Percentiles rank a stretch among this genome's conserved stretches.
phyloP scores from a whole-genome alignment of 1,140 invertebrate genomes.

The Samia ricini region DNA sequence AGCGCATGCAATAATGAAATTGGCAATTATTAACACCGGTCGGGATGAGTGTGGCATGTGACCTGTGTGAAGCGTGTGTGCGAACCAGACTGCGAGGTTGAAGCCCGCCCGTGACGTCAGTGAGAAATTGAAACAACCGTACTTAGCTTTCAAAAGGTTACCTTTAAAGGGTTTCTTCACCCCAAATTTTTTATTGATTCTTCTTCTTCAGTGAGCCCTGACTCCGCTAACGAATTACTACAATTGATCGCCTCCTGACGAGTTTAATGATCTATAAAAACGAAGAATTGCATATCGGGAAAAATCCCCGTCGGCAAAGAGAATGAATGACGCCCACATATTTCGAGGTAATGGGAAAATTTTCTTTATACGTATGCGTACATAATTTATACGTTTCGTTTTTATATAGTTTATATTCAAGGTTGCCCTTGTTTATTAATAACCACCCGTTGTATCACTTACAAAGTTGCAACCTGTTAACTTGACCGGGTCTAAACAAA shows the following conservation, averaged over 20 bases:
- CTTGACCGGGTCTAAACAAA: neutral
- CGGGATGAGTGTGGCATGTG: neutral
- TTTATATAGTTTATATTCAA: slow-evolving; percentile 8
- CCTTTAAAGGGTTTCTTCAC: slow-evolving; percentile 18
- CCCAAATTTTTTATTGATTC: slow-evolving; percentile 17
- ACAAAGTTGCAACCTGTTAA: slow-evolving; percentile 13
- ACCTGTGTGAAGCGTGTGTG: neutral
- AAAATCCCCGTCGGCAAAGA: slow-evolving; percentile 13
- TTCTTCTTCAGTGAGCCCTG: neutral
- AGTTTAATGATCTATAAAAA: neutral
- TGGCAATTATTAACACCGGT: slow-evolving; percentile 4
- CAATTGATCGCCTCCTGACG: neutral
- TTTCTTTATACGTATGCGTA: slow-evolving; percentile 20
- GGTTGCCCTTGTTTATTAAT: slow-evolving; percentile 17
- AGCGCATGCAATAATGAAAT: slow-evolving; percentile 14
- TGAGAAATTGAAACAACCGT: slow-evolving; percentile 8
- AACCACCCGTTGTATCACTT: slow-evolving; percentile 1
- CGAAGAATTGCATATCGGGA: slow-evolving; percentile 3
- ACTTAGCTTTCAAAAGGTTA: neutral
- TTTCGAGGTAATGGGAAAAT: slow-evolving; percentile 13
- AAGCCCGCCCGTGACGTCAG: slow-evolving; percentile 31
- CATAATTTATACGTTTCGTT: neutral
- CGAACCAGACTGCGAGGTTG: slow-evolving; percentile 18
- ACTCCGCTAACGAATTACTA: slow-evolving; percentile 16
- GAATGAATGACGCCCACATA: slow-evolving; percentile 29